phyloP scores from a whole-genome alignment of 2,797 vertebrate genomes.

The Apogon hyalosoma region DNA sequence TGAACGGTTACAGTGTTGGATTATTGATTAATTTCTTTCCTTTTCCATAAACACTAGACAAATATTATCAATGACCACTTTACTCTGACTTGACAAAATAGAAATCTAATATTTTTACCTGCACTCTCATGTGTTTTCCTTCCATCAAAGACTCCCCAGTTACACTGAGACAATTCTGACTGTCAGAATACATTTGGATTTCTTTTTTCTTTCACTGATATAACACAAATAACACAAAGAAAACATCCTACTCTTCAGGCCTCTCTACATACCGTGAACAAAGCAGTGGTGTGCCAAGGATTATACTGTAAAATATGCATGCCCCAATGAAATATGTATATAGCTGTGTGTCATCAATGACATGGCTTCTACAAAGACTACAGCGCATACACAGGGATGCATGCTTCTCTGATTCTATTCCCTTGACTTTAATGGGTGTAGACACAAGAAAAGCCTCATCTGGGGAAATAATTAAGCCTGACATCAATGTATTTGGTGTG shows the following conservation, averaged over 20 bases:
- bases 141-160: slow-evolving; percentile 37
- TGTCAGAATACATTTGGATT: slow-evolving; percentile 46
- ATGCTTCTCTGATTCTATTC: slow-evolving; percentile 65
- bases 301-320: slow-evolving; percentile 81
- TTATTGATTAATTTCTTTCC: too few relatives aligned
- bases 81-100: too few relatives aligned
- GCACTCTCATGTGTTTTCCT: slow-evolving; percentile 16
- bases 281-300: slow-evolving; percentile 74
- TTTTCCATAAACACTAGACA: too few relatives aligned
- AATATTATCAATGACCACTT: too few relatives aligned
- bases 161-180: slow-evolving; percentile 22
- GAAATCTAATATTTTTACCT: not conserved
- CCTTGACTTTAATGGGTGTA: slow-evolving; percentile 77
- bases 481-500: slow-evolving; percentile 71
- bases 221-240: slow-evolving; percentile 52
- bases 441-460: slow-evolving; percentile 76
- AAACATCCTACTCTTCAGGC: slow-evolving; percentile 45
- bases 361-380: slow-evolving; percentile 74
- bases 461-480: slow-evolving; percentile 80
- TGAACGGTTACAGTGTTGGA: too few relatives aligned
- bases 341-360: slow-evolving; percentile 77
- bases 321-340: slow-evolving; percentile 81
- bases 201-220: slow-evolving; percentile 38
- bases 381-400: slow-evolving; percentile 55
- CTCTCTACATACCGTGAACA: slow-evolving; percentile 58